These are phyloP conservation scores for Lydus trimaculatus DNA, from an alignment of 2,888 invertebrate species.

Conservation along the genomic window DNA sequence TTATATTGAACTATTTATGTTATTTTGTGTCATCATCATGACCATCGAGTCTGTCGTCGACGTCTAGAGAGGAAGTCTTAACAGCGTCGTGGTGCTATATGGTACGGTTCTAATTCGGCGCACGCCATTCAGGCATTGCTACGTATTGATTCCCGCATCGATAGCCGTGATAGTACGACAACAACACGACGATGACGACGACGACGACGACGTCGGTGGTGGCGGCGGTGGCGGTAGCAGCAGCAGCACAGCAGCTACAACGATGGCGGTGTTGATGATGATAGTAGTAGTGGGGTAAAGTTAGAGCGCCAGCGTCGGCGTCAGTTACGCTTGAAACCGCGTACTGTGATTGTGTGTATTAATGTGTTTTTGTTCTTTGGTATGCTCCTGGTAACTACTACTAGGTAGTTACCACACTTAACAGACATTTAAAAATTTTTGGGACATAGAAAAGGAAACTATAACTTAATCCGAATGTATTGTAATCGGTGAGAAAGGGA, in stretches of 20 bases:
- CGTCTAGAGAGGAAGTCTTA: not conserved
- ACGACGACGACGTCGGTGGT: slow-evolving; percentile 2
- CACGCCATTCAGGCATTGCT: slow-evolving; percentile 31
- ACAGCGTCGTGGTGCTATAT: not conserved
- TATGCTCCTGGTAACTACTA: not conserved
- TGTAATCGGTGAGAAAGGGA: slow-evolving; percentile 34
- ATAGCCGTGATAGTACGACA: slow-evolving; percentile 30
- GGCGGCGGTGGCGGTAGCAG: slow-evolving; percentile 26
- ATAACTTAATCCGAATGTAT: not conserved
- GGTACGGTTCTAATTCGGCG: slow-evolving; percentile 18
- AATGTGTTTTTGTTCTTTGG: not conserved
- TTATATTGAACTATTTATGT: too few species aligned
- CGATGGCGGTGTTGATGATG: slow-evolving; percentile 22
- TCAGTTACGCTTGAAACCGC: slow-evolving; percentile 27
- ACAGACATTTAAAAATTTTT: too few species aligned
- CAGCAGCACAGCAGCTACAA: too few species aligned
- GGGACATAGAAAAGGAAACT: not conserved
- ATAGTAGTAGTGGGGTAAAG: not conserved
- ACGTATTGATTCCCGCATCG: slow-evolving; percentile 51
- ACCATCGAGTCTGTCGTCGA: not conserved
- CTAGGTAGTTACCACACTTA: not conserved
- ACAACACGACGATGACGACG: slow-evolving; percentile 10
- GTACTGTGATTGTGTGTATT: slow-evolving; percentile 14
- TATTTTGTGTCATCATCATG: too few species aligned
- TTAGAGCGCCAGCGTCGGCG: slow-evolving; percentile 49